A percentile compares a stretch with the other conserved stretches of the same genome.
These are phyloP conservation scores for Paramormyrops hopkinsi DNA, from an alignment of 2,797 vertebrate species.

Conservation along the genomic window DNA sequence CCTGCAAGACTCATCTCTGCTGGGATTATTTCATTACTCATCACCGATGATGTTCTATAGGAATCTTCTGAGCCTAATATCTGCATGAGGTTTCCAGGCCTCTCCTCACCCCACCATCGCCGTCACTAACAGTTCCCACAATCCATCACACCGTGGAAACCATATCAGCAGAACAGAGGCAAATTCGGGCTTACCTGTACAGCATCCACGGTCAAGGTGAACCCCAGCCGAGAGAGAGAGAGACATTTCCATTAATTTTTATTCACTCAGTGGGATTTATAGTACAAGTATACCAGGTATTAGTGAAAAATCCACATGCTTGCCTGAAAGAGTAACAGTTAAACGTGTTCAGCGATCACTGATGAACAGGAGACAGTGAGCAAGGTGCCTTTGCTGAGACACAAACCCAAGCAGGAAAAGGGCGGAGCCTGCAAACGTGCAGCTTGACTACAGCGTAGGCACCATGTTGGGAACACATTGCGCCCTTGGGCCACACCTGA, in stretches of 20 bases:
- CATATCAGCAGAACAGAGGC: neutral
- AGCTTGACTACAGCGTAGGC: neutral
- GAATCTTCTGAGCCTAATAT: neutral
- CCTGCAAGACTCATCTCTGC: neutral
- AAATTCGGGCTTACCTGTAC: conserved; percentile 53
- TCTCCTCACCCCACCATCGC: neutral
- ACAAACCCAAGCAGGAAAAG: conserved; percentile 7
- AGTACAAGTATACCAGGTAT: neutral
- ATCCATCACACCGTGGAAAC: neutral
- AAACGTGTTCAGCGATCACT: neutral
- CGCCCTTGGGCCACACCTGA: conserved; percentile 26
- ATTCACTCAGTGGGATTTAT: neutral
- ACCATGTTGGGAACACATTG: neutral
- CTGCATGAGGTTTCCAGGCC: neutral
- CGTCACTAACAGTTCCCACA: neutral
- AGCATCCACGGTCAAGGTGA: conserved; percentile 13
- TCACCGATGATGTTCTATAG: neutral
- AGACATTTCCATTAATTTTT: neutral
- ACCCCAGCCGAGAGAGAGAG: conserved; percentile 17
- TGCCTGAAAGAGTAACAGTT: neutral
- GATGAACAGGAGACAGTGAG: neutral
- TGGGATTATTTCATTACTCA: neutral
- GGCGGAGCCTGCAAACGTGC: neutral
- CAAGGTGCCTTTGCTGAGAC: neutral
- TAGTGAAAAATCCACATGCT: neutral